A percentile compares a stretch with the other conserved stretches of the same genome.
phyloP scores from a whole-genome alignment of 1,140 invertebrate genomes.

The Penaeus chinensis region DNA sequence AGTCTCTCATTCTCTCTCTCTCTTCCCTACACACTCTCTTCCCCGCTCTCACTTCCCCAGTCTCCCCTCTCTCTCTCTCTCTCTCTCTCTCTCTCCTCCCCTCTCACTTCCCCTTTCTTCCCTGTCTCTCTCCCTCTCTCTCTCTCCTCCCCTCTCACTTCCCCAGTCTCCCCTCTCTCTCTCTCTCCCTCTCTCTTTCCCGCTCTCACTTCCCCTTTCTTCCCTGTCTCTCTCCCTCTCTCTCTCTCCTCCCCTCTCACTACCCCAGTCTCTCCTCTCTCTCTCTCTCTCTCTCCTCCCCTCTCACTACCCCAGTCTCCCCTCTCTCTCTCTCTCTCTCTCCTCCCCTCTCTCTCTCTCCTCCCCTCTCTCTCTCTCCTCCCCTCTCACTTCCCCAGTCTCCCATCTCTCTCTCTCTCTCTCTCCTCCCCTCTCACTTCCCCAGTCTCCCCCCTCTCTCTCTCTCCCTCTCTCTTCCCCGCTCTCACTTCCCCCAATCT shows the following conservation, averaged over 20 bases:
- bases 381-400: conserved; percentile 3
- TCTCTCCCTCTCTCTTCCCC: background rate
- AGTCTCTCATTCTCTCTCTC: background rate
- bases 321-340: background rate
- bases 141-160: background rate
- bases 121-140: background rate
- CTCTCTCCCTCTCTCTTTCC: background rate
- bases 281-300: background rate
- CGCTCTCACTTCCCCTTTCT: background rate
- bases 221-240: background rate
- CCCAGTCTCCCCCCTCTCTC: background rate
- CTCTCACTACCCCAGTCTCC: background rate
- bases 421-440: background rate
- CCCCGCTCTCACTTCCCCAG: background rate
- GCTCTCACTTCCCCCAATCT: too few species aligned
- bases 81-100: background rate
- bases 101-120: background rate
- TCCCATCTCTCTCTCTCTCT: background rate
- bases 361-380: background rate
- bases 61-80: background rate
- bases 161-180: background rate
- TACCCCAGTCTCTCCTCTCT: background rate
- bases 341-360: background rate
- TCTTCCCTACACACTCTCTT: background rate
- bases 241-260: background rate